Percentiles rank a stretch among this genome's conserved stretches.
These are phyloP conservation scores for Chrysemys picta DNA, from an alignment of 2,113 vertebrate species.

Conservation along the genomic window DNA sequence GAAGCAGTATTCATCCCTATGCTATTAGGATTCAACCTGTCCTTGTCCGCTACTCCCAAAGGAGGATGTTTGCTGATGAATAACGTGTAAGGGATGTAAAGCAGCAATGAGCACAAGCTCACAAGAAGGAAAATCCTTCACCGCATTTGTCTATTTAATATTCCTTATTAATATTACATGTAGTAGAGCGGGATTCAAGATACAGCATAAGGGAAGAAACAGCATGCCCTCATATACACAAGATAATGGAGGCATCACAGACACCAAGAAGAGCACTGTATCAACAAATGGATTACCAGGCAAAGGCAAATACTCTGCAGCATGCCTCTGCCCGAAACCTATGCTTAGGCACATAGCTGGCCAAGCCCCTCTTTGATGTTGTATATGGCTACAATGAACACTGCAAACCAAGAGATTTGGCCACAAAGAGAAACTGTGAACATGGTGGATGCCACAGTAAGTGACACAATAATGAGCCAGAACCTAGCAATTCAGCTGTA, in stretches of 20 bases:
- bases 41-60: not conserved
- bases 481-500: not conserved
- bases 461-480: fast-evolving
- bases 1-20: not conserved
- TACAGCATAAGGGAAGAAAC: not conserved
- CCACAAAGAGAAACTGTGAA: not conserved
- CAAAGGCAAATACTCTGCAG: not conserved
- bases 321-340: not conserved
- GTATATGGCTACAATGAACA: fast-evolving
- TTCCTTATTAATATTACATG: not conserved
- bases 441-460: not conserved
- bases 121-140: not conserved
- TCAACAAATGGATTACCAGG: not conserved
- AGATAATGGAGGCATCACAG: not conserved
- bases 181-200: not conserved
- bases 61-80: not conserved
- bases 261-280: not conserved
- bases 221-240: not conserved
- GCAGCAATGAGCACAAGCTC: not conserved
- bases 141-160: not conserved
- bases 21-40: not conserved
- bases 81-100: not conserved
- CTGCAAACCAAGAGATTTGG: not conserved
- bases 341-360: not conserved
- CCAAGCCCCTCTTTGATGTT: not conserved